Percentiles rank a stretch among this genome's conserved stretches.
Conservation (phyloP, 2,113 vertebrate species). For the Chitala chitala region DNA sequence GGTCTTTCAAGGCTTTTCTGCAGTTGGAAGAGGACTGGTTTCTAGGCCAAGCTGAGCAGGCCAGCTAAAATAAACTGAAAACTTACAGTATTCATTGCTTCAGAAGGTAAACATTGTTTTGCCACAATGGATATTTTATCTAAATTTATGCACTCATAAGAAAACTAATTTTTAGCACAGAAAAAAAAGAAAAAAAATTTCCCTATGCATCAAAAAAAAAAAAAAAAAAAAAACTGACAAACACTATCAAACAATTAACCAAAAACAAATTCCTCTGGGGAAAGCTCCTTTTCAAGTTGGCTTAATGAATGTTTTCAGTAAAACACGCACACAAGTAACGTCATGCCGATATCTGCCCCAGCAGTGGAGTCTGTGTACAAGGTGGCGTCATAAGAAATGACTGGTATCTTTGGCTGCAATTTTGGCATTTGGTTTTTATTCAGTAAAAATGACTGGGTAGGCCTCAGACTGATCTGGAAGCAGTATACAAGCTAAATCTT, state of each 20-base stretch:
- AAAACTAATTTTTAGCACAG: no score
- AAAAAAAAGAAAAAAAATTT: not conserved
- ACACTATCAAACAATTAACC: no score
- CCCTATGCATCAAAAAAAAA: no score
- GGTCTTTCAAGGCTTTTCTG: constrained; percentile 95
- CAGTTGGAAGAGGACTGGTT: constrained; percentile 96
- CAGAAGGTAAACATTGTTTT: no score
- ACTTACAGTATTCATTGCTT: no score
- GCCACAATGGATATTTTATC: no score
- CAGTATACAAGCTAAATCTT: not conserved
- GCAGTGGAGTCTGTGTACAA: constrained; percentile 90
- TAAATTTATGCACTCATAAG: no score
- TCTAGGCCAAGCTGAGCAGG: constrained; percentile 97
- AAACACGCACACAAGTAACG: no score
- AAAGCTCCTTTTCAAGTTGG: no score
- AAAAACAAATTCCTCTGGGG: no score
- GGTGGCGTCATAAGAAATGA: constrained; percentile 98
- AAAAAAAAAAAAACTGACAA: not conserved
- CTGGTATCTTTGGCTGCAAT: constrained; percentile 92
- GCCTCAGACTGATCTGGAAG: constrained; percentile 90
- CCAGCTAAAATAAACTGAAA: no score
- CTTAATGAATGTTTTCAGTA: no score
- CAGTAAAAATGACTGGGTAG: constrained; percentile 94
- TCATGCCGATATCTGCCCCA: constrained; percentile 78
- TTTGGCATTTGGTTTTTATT: constrained; percentile 99